Conservation (phyloP, 2,797 vertebrate genomes). For the Etheostoma nigrum region DNA sequence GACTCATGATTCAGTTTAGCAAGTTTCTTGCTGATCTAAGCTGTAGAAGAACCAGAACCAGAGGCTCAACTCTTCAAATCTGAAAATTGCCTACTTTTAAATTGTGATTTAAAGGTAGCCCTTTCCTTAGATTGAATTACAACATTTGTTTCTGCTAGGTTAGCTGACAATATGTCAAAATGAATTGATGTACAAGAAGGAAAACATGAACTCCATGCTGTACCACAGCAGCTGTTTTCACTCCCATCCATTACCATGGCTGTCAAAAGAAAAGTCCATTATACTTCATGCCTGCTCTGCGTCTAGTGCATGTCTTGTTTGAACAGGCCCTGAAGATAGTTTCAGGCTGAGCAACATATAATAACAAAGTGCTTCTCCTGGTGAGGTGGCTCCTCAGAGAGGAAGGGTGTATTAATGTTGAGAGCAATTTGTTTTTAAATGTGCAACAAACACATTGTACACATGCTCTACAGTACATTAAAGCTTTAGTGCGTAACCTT, state of each 20-base stretch:
- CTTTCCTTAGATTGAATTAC: neutral
- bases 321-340: slow-evolving; percentile 14
- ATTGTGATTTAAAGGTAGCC: too few relatives aligned
- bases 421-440: neutral
- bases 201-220: slow-evolving; percentile 9
- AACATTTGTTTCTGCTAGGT: neutral
- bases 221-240: slow-evolving; percentile 19
- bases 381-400: slow-evolving; percentile 1
- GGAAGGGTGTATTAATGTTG: neutral
- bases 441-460: neutral
- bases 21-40: too few relatives aligned
- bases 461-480: neutral
- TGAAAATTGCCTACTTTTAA: too few relatives aligned
- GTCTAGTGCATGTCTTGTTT: slow-evolving; percentile 4
- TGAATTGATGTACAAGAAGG: neutral
- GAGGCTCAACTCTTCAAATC: too few relatives aligned
- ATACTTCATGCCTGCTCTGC: slow-evolving; percentile 12
- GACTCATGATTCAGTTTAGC: too few relatives aligned
- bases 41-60: too few relatives aligned
- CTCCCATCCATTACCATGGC: slow-evolving; percentile 10
- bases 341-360: slow-evolving; percentile 8
- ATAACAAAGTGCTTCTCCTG: slow-evolving; percentile 24
- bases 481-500: neutral
- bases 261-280: slow-evolving; percentile 20
- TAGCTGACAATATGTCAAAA: slow-evolving; percentile 7